These are phyloP conservation scores for Antrozous pallidus DNA, from an alignment of 2,797 vertebrate genomes.

Conservation along the genomic window DNA sequence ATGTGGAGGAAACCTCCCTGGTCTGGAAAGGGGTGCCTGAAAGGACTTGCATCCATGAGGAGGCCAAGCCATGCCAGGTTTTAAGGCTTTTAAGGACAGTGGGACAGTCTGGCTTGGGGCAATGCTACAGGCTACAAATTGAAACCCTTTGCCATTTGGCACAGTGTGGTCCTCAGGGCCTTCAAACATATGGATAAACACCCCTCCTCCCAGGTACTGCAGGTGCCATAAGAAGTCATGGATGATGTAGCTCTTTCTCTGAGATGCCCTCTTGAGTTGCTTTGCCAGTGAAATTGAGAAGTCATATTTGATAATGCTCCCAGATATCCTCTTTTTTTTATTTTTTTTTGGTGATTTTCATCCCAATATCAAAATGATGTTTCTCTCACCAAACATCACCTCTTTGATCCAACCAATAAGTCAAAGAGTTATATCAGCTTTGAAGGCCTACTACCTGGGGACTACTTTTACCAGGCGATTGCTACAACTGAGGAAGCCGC, in stretches of 20 bases:
- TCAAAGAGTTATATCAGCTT: background rate
- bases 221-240: too few species aligned
- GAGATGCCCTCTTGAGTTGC: background rate
- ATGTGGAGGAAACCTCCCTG: background rate
- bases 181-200: too few species aligned
- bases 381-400: background rate
- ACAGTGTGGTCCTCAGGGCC: background rate
- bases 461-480: background rate
- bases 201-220: background rate
- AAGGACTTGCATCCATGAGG: background rate
- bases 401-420: background rate
- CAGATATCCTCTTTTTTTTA: background rate
- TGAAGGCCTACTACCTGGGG: too few species aligned
- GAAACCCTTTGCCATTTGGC: background rate
- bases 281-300: background rate
- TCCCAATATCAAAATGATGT: background rate
- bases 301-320: background rate
- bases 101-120: background rate
- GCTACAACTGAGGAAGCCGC: background rate
- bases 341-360: background rate
- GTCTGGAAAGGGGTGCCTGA: background rate
- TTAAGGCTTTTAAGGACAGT: background rate
- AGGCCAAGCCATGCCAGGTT: background rate
- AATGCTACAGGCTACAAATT: background rate
- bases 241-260: background rate